These are phyloP conservation scores for Drosophila nigritarsus DNA, from an alignment of 2,888 invertebrate genomes.

Conservation along the genomic window DNA sequence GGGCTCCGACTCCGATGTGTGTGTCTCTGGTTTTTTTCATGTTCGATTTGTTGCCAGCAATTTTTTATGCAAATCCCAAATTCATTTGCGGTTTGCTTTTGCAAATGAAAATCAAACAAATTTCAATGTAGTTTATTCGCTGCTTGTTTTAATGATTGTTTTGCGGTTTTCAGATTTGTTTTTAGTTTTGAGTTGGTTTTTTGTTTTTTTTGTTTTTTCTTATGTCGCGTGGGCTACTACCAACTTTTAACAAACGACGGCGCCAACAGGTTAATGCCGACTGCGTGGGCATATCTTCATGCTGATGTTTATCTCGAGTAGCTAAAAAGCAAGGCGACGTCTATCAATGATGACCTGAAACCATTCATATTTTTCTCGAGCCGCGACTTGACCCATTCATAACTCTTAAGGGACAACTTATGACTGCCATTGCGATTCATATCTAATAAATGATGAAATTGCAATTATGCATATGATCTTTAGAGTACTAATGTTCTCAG, in stretches of 20 bases:
- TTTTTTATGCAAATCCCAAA: slow-evolving; percentile 76
- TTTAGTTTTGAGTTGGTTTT: slow-evolving; percentile 13
- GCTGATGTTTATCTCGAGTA: slow-evolving; percentile 34
- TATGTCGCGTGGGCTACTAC: slow-evolving; percentile 57
- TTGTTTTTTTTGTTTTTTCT: slow-evolving; percentile 2
- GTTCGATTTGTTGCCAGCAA: slow-evolving; percentile 56
- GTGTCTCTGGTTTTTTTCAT: slow-evolving; percentile 34
- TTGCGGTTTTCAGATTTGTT: slow-evolving; percentile 57
- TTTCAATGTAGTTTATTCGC: slow-evolving; percentile 51
- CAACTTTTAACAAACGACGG: slow-evolving; percentile 44
- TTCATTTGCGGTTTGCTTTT: slow-evolving; percentile 61
- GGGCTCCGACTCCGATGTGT: slow-evolving; percentile 17
- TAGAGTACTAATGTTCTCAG: background rate
- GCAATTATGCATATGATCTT: background rate
- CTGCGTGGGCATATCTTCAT: slow-evolving; percentile 49
- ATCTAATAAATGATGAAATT: background rate
- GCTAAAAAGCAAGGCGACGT: slow-evolving; percentile 26
- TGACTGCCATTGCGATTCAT: background rate
- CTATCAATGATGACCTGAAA: slow-evolving; percentile 34
- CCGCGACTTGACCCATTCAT: slow-evolving; percentile 26
- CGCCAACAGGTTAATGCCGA: slow-evolving; percentile 61
- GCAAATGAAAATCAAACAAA: slow-evolving; percentile 61
- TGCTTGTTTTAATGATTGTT: slow-evolving; percentile 60
- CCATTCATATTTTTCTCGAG: slow-evolving; percentile 35
- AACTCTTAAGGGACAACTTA: background rate